phyloP scores from a whole-genome alignment of 2,113 vertebrate genomes.

The Erythrolamprus reginae region DNA sequence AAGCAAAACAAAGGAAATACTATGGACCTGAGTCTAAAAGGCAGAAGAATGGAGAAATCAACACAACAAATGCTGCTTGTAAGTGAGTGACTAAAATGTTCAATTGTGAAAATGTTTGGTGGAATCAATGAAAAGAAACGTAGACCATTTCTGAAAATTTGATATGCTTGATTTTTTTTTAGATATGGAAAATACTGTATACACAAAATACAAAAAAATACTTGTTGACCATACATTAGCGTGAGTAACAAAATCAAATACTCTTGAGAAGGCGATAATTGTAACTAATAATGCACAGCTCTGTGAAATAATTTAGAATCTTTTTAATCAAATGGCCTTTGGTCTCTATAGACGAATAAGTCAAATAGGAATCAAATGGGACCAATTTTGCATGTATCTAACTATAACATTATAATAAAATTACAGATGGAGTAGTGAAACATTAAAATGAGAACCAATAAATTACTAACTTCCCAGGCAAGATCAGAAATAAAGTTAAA shows the following conservation, averaged over 20 bases:
- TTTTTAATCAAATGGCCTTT: not conserved
- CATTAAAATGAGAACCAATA: not conserved
- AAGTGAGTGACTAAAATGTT: not conserved
- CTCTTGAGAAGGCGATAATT: not conserved
- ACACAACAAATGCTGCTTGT: not conserved
- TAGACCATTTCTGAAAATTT: not conserved
- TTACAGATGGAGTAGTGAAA: not conserved
- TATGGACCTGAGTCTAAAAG: not conserved
- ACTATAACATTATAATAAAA: not conserved
- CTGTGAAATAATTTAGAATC: not conserved
- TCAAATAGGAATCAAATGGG: not conserved
- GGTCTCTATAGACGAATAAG: not conserved
- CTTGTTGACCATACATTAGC: not conserved
- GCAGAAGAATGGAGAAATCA: not conserved
- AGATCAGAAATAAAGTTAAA: not conserved
- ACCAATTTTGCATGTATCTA: not conserved
- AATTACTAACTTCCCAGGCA: not conserved
- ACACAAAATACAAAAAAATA: not conserved
- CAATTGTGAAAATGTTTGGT: not conserved
- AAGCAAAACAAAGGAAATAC: conserved; percentile 9
- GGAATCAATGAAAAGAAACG: not conserved
- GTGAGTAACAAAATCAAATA: not conserved
- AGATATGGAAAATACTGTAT: not conserved
- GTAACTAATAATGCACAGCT: not conserved
- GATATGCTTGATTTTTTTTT: not conserved